Conservation (phyloP, 2,888 invertebrate species). For the Agonopterix alstromeriana region DNA sequence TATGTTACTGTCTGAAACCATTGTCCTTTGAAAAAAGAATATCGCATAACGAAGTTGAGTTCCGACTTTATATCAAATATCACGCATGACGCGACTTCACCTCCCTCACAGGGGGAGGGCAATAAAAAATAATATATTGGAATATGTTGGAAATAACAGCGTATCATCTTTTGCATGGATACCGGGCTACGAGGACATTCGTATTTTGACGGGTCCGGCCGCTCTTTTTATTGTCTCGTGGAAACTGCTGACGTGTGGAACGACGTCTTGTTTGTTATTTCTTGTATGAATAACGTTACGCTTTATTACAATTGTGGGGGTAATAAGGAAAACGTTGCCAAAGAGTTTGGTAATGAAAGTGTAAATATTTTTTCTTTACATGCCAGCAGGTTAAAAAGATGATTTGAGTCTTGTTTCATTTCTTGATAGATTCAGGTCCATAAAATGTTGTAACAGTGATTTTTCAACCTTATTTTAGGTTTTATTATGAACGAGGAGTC, state of each 20-base stretch:
- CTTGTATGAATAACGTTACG: slow-evolving; percentile 52
- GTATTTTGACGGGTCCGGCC: slow-evolving; percentile 65
- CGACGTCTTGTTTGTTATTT: slow-evolving; percentile 54
- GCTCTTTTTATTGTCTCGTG: slow-evolving; percentile 64
- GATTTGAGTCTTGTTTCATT: too few relatives aligned
- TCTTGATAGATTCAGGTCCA: too few relatives aligned
- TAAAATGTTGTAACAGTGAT: too few relatives aligned
- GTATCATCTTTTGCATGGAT: slow-evolving; percentile 71
- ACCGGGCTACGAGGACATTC: slow-evolving; percentile 55
- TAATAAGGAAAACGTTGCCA: slow-evolving; percentile 37
- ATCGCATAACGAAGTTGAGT: slow-evolving; percentile 75
- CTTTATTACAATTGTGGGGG: slow-evolving; percentile 36
- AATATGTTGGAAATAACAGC: slow-evolving; percentile 78
- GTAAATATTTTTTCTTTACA: too few relatives aligned
- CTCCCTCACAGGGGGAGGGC: slow-evolving; percentile 49
- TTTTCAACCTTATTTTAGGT: too few relatives aligned
- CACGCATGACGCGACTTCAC: slow-evolving; percentile 69
- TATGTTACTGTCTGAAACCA: slow-evolving; percentile 63
- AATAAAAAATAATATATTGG: slow-evolving; percentile 79
- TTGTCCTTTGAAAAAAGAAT: slow-evolving; percentile 76
- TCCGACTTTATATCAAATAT: slow-evolving; percentile 77
- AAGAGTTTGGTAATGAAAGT: slow-evolving; percentile 8
- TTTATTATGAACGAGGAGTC: too few relatives aligned
- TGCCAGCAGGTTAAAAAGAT: too few relatives aligned
- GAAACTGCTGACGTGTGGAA: slow-evolving; percentile 60